Evolutionary conservation across 2,113 vertebrate genomes (phyloP), one percentile per base, ranked within the genome.

Genomic region (Cacatua alba): DNA sequence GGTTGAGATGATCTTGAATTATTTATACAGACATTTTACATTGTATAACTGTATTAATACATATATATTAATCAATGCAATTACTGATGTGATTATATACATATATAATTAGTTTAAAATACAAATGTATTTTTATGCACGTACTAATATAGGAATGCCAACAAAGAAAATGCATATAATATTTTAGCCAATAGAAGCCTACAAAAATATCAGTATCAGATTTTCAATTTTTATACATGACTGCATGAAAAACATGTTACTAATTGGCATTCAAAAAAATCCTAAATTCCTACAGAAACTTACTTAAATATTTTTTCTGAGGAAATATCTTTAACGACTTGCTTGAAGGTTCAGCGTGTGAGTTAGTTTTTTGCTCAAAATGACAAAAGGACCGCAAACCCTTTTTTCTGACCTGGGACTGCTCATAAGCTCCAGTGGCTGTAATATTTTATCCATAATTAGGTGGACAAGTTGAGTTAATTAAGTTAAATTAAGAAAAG

Each of bases 1-100:
- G 64, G 41, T 59, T 94, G 92, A 87, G 79, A 87, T 93, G 81
- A 70, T 24, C 29, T 79, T 91, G 33, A 94, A 68, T 96, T 96
- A 90, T 94, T 97, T 84, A 96, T 55, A 79, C 13, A 82, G 83
- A 81, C 57, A 77, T 96, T 88, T 95, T 86, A 91, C 69, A 69
- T 92, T 81, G 72, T 95, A 86, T 82, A 92, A 43, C 33, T 89
- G 55, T 60, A 91, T 93, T 95, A 95, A 94, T 81, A 88, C 48
- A 77, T 77, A 88, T 96, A 71, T 84, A 88, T 93, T 92, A 82
- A 91, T 88, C 55, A 75, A 59, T 88, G 29, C 25, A 86, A 60
- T 91, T 89, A 55, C 35, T 51, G 35, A 82, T 79, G 35, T 71
- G 23, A 46, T 71, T 88, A 48, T 74, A 77, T 67, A 53, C 23